A percentile compares a stretch with the other conserved stretches of the same genome.
These are phyloP conservation scores for Stenotaenia linearis DNA, from an alignment of 2,888 invertebrate genomes.

Conservation along the genomic window DNA sequence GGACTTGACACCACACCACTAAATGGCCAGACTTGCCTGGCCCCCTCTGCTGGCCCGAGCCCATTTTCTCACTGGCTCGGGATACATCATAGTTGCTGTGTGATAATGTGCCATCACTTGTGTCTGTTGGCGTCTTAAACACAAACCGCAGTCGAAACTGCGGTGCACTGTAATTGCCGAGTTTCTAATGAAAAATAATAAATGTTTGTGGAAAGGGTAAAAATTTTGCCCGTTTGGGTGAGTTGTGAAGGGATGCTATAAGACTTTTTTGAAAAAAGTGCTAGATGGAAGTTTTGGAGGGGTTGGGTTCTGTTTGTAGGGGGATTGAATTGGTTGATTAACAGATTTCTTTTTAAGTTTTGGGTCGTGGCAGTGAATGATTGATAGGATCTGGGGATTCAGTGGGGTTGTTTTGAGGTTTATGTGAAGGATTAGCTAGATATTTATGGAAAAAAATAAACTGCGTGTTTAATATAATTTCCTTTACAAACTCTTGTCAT, in stretches of 20 bases:
- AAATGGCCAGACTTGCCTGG: background rate
- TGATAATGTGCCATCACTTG: conserved; percentile 5
- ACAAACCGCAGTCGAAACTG: background rate
- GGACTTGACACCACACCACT: conserved; percentile 7
- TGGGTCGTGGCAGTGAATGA: too few species aligned
- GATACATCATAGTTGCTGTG: background rate
- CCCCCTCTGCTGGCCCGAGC: background rate
- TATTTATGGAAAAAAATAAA: too few species aligned
- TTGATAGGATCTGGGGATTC: too few species aligned
- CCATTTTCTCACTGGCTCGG: background rate
- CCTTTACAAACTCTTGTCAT: too few species aligned
- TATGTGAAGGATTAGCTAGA: too few species aligned
- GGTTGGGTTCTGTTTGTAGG: too few species aligned
- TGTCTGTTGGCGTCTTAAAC: background rate
- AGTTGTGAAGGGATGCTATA: background rate
- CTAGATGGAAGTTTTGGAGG: too few species aligned
- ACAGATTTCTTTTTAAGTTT: too few species aligned
- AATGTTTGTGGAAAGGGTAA: background rate
- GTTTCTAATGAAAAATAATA: conserved; percentile 6
- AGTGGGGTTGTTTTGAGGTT: too few species aligned
- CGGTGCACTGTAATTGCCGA: background rate
- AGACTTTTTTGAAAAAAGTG: too few species aligned
- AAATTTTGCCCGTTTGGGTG: background rate
- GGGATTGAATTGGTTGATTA: too few species aligned
- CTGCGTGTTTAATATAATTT: too few species aligned